Evolutionary conservation across 2,888 invertebrate species (phyloP).

Genomic region (Philereme vetulata): DNA sequence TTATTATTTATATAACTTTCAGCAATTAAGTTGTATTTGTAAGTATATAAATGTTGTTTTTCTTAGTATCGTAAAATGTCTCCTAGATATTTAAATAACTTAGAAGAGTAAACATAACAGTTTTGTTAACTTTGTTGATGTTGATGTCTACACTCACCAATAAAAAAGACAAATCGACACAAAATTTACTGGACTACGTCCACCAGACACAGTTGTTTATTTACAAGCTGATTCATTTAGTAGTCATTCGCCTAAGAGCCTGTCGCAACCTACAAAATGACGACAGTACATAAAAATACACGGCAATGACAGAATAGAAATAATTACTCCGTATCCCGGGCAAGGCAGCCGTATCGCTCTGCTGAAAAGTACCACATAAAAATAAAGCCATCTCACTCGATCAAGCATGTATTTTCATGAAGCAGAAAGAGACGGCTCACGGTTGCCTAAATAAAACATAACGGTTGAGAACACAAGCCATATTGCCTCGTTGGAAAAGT

Average conservation of each 20-base stretch:
- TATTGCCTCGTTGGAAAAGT: conserved; percentile 84
- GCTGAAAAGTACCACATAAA: conserved; percentile 50
- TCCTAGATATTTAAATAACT: too few species aligned
- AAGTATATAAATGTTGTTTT: too few species aligned
- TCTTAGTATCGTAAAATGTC: too few species aligned
- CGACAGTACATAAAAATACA: conserved; percentile 77
- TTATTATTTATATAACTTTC: too few species aligned
- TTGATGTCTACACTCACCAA: too few species aligned
- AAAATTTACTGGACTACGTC: too few species aligned
- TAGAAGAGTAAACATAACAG: too few species aligned
- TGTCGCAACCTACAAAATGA: conserved; percentile 59
- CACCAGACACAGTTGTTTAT: conserved; percentile 28
- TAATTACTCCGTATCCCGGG: conserved; percentile 84
- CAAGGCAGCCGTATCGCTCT: conserved; percentile 69
- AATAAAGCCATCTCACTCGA: conserved; percentile 60
- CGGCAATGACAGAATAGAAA: conserved; percentile 83
- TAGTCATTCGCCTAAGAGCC: conserved; percentile 35
- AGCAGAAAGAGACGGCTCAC: conserved; percentile 65
- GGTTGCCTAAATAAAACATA: conserved; percentile 82
- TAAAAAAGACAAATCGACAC: too few species aligned
- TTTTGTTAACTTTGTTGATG: too few species aligned
- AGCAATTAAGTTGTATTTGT: too few species aligned
- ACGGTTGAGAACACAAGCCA: conserved; percentile 83
- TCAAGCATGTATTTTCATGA: conserved; percentile 43
- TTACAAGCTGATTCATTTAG: conserved; percentile 39